Base-by-base conservation (phyloP, 2,797 vertebrate species). In the Sebastiscus albofasciatus region DNA sequence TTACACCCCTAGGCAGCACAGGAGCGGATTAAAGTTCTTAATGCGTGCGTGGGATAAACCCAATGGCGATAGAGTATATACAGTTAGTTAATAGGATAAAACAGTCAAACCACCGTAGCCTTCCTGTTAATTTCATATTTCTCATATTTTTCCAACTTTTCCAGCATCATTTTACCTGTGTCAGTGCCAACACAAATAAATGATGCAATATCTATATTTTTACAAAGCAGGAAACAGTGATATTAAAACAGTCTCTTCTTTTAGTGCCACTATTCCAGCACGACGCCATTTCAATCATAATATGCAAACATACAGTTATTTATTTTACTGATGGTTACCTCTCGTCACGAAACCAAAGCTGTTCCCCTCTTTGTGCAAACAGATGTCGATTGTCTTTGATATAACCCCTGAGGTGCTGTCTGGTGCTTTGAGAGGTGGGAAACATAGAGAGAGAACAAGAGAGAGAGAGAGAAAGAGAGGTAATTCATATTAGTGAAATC, bases 261-360 rank as follows among this genome's bases (percentile, higher is more conserved):
- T n/a, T n/a, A 18, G 16, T 52, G n/a, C 16, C 66, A 62, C 18
- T 6, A 6, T 24, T 16, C 26, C 16, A 49, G 22, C 3, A 12
- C 11, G 46, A 10, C 6, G n/a, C 6, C 54, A 8, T 16, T 39
- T 34, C 72, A 71, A 12, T 55, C 33, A n/a, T 2, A 6, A 2
- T 3, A 11, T 26, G 58, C 16, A 66, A 67, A 74, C 36, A 24
- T n/a, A 52, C 36, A 69, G 29, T 66, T 49, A 64, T 18, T 70
- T 16, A 1, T 42, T 72, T 67, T n/a, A 24, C n/a, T 55, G 61
- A 69, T 10, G 27, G 93, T 95, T 91, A 98, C 98, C 98, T 97
- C 98, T 96, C 93, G 99, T 94, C 77, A 99, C 98, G 6, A 99
- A 99, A 77, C 98, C 98, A 67, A 99, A 99, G 93, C 98, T 99